Percentiles rank a stretch among this genome's conserved stretches.
Evolutionary conservation across 2,113 vertebrate species (phyloP).

Genomic region (Cnemophilus loriae): DNA sequence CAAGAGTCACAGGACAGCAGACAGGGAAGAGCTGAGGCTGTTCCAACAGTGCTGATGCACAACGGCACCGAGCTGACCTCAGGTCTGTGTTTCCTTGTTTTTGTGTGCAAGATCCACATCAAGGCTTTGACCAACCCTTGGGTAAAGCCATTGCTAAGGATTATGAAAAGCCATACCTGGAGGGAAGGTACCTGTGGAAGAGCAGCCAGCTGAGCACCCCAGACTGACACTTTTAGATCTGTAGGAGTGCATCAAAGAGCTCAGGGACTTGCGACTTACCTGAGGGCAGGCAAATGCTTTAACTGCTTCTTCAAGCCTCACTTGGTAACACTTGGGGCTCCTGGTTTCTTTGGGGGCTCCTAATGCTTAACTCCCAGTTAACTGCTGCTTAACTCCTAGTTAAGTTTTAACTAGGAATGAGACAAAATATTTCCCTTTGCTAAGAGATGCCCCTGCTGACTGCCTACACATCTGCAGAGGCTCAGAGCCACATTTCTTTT

Average conservation of each 20-base stretch:
- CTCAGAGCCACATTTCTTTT: slow-evolving; percentile 1
- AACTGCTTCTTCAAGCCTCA: background rate
- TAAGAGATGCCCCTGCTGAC: background rate
- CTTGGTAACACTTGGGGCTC: background rate
- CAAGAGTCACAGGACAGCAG: background rate
- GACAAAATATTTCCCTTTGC: background rate
- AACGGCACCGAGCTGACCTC: background rate
- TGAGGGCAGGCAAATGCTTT: background rate
- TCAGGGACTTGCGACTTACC: background rate
- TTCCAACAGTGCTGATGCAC: background rate
- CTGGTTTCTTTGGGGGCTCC: background rate
- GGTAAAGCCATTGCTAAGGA: background rate
- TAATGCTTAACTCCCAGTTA: background rate
- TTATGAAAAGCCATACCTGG: background rate
- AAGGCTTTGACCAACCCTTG: background rate
- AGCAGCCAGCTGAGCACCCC: background rate
- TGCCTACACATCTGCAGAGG: background rate
- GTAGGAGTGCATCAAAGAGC: background rate
- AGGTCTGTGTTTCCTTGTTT: background rate
- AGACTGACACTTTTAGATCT: background rate
- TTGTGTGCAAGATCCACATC: accelerated
- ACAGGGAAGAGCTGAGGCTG: background rate
- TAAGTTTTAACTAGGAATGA: background rate
- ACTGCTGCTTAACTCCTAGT: background rate
- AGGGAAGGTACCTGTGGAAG: background rate